Evolutionary conservation across 2,113 vertebrate genomes (phyloP).

Genomic region (rat (Rattus norvegicus)): GRCr8 NC_086039.1:106983501-106984000

Average conservation of each 20-base stretch:
- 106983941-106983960: conserved; percentile 24
- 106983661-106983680: too few species aligned
- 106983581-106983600: background rate
- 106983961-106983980: conserved; percentile 1
- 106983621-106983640: background rate
- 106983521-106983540: background rate
- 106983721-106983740: background rate
- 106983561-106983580: too few species aligned
- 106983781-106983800: conserved; percentile 24
- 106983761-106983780: conserved; percentile 32
- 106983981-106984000: conserved; percentile 9
- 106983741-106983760: conserved; percentile 2
- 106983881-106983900: conserved; percentile 50
- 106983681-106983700: too few species aligned
- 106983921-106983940: conserved; percentile 46
- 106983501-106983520: background rate
- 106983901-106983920: background rate
- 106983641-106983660: too few species aligned
- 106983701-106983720: conserved; percentile 2
- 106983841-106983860: conserved; percentile 21
- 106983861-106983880: conserved; percentile 27
- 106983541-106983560: background rate
- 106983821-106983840: conserved; percentile 35
- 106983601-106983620: background rate
- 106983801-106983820: background rate